Evolutionary conservation across 2,113 vertebrate genomes (phyloP), one percentile per base, ranked within the genome.

Genomic region (Camelus dromedarius): DNA sequence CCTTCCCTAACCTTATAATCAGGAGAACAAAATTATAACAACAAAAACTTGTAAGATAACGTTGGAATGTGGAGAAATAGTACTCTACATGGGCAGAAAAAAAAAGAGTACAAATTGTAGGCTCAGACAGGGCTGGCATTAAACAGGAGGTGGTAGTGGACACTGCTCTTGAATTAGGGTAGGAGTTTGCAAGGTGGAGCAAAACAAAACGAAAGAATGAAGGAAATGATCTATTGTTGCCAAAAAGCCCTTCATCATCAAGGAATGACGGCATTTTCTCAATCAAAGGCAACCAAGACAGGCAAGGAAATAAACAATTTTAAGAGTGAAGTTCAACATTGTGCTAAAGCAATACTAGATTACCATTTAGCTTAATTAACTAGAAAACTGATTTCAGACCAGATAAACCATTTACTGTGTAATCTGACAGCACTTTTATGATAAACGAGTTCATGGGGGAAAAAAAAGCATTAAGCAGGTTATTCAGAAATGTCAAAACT

Each of bases 301-400:
- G 26, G 14, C 3, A 87, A 86, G 13, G 26, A 93, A 89, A 77
- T 18, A 93, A 73, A 87, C 0, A 16, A 48, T 30, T 83, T 60
- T 54, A 58, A 96, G 19, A 84, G 32, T 62, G 73, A 69, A 69
- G 54, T 81, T 90, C 64, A 66, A 72, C 28, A 76, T n/a, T n/a
- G 9, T 72, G 6, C 24, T 58, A 32, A 90, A 70, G 42, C 22
- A 92, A 69, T 62, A 66, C 24, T 72, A 9, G n/a, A 64, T 92
- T 73, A 86, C 13, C 35, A 3, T 22, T 77, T 66, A 90, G 42
- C 10, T 84, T 79, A 60, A n/a, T 69, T 94, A 72, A 50, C 46
- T 66, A 56, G 67, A 96, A 97, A 95, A 89, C 9, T 77, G 22
- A 89, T 89, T 89, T 56, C 52, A 54, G 62, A 12, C 14, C 85